Conservation (phyloP, 2,888 invertebrate species). For the Mallateleia sp. region DNA sequence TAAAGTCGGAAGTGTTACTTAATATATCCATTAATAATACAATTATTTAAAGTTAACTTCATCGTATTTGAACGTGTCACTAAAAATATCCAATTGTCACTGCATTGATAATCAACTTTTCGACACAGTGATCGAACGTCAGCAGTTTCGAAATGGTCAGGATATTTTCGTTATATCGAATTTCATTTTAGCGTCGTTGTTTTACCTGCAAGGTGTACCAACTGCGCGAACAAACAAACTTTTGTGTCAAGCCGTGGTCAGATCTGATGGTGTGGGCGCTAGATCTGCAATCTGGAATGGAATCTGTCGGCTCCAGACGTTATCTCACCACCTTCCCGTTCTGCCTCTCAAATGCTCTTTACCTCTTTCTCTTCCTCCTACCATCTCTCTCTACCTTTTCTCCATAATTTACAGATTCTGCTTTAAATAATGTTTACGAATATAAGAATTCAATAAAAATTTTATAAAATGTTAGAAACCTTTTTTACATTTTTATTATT, state of each 20-base stretch:
- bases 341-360: constrained; percentile 45
- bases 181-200: constrained; percentile 77
- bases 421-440: no score
- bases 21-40: no score
- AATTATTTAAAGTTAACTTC: no score
- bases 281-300: constrained; percentile 89
- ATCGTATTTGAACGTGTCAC: no score
- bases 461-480: no score
- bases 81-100: background rate
- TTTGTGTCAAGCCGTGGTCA: constrained; percentile 87
- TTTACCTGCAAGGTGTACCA: constrained; percentile 87
- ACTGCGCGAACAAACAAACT: constrained; percentile 83
- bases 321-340: constrained; percentile 79
- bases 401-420: constrained; percentile 30
- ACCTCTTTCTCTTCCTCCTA: constrained; percentile 33
- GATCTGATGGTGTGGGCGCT: constrained; percentile 86
- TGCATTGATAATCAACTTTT: constrained; percentile 11
- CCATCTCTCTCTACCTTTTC: constrained; percentile 35
- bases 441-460: no score
- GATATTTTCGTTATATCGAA: constrained; percentile 60
- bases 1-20: no score
- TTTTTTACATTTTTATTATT: no score
- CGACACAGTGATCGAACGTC: constrained; percentile 61
- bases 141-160: constrained; percentile 45
- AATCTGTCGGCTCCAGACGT: constrained; percentile 89